A percentile compares a stretch with the other conserved stretches of the same genome.
These are phyloP conservation scores for Limnephilus lunatus DNA, from an alignment of 2,888 invertebrate genomes.

Conservation along the genomic window DNA sequence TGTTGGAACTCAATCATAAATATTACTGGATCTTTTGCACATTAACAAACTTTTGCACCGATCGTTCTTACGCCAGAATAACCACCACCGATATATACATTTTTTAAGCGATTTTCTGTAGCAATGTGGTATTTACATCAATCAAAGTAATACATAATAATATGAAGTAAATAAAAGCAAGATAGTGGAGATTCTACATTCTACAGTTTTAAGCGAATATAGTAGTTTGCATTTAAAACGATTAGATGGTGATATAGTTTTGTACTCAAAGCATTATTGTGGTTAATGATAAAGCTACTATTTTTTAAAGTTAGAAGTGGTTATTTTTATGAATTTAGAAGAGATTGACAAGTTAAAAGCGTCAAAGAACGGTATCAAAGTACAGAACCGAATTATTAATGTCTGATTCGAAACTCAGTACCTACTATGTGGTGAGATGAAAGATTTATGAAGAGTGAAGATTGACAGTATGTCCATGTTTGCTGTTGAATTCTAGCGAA, in stretches of 20 bases:
- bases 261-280: background rate
- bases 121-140: background rate
- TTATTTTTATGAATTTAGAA: background rate
- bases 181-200: background rate
- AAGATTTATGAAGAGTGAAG: background rate
- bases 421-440: background rate
- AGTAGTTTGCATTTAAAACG: background rate
- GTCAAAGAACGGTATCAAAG: background rate
- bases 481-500: background rate
- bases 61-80: background rate
- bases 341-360: background rate
- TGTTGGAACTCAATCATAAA: background rate
- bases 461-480: background rate
- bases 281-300: background rate
- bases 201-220: background rate
- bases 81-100: background rate
- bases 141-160: background rate
- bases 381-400: no score
- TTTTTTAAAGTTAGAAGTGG: background rate
- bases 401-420: no score
- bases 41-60: background rate
- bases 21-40: background rate
- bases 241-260: background rate
- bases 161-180: background rate
- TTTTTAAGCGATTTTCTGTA: background rate